Evolutionary conservation across 2,888 invertebrate species (phyloP), one percentile per base, ranked within the genome.

Genomic region (Sphecodes monilicornis): DNA sequence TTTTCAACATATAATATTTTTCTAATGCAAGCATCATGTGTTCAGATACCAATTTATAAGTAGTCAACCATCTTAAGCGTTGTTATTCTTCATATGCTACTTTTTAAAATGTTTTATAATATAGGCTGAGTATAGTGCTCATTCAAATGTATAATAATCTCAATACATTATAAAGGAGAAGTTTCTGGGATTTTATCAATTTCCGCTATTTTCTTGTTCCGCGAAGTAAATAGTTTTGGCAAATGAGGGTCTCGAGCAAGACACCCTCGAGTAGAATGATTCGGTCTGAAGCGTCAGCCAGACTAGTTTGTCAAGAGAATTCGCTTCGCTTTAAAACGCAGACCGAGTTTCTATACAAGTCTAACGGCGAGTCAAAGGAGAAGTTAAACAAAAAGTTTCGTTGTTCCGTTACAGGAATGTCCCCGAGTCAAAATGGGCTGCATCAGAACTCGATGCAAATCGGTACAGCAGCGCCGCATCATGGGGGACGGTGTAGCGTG

Each of bases 401-500:
- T 57, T 76, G 16, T 83, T 32, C 68, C 57, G 36, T 89, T 88
- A n/a, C 91, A 95, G 95, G 95, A n/a, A 94, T 95, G 94, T 95
- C 95, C 5, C 95, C 95, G 68, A 95, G 93, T 82, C 95, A 95
- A 82, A 94, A 94, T 78, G 94, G 93, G 26, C 90, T 93, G 92
- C 91, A 88, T 76, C 84, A 90, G 69, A 90, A 77, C 78, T 83
- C 89, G 81, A 89, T 89, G 81, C 85, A 88, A 85, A 82, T 72
- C 57, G 80, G 75, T 75, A 89, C 92, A 83, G 80, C 91, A 84
- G 79, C 93, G 78, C 94, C 93, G 92, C 95, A 91, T 95, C 96
- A 96, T 89, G 95, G 96, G 1, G 95, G 95, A 87, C 94, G 94
- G 82, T 95, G 95, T 84, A 93, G 93, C 86, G 92, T 92, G 36